phyloP scores from a whole-genome alignment of 2,888 invertebrate genomes.

The Dynastes hyllus region DNA sequence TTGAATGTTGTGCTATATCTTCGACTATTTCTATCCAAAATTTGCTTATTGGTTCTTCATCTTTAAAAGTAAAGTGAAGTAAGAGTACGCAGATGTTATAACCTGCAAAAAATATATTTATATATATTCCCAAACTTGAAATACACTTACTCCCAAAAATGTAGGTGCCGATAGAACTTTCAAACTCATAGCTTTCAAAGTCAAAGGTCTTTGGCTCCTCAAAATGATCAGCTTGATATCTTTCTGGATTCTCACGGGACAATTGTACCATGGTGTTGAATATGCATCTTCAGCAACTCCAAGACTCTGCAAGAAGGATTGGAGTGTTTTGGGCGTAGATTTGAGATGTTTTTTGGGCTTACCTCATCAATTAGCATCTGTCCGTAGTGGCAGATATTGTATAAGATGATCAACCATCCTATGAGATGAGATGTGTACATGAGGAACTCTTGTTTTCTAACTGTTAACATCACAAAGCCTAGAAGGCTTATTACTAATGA shows the following conservation, averaged over 20 bases:
- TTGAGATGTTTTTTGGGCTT: not conserved
- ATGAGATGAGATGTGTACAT: constrained; percentile 58
- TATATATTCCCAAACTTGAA: too few relatives aligned
- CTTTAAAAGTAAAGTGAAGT: constrained; percentile 51
- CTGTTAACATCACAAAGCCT: constrained; percentile 58
- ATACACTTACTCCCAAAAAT: constrained; percentile 52
- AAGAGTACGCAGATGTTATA: constrained; percentile 49
- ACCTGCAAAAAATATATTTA: too few relatives aligned
- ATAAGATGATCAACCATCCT: constrained; percentile 59
- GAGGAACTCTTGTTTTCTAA: constrained; percentile 56
- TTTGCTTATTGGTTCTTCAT: constrained; percentile 12
- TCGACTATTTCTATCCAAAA: too few relatives aligned
- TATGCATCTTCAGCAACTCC: constrained; percentile 55
- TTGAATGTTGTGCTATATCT: too few relatives aligned
- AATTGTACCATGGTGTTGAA: constrained; percentile 54
- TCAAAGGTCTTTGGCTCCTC: constrained; percentile 55
- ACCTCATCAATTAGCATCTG: constrained; percentile 61
- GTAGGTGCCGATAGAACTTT: constrained; percentile 54
- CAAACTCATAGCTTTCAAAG: constrained; percentile 54
- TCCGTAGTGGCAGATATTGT: constrained; percentile 59
- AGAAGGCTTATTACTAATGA: constrained; percentile 59
- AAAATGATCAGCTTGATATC: constrained; percentile 55
- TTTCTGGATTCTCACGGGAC: constrained; percentile 52
- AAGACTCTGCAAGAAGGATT: constrained; percentile 53
- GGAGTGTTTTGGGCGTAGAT: too few relatives aligned